These are phyloP conservation scores for Drosophila ustulata DNA, from an alignment of 2,888 invertebrate genomes.

Conservation along the genomic window DNA sequence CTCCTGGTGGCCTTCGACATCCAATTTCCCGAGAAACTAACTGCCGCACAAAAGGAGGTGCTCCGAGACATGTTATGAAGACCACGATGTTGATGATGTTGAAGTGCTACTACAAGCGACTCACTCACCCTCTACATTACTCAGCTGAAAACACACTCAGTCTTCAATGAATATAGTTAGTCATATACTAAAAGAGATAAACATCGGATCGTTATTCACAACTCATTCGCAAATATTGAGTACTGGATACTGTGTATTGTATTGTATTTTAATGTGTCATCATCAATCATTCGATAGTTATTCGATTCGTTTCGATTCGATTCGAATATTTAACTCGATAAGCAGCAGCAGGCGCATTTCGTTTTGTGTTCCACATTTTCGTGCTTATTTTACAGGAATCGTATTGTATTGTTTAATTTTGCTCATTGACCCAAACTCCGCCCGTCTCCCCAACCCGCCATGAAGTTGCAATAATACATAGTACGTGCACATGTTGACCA, in stretches of 20 bases:
- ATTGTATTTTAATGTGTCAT: slow-evolving; percentile 14
- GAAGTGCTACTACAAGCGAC: slow-evolving; percentile 35
- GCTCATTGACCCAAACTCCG: slow-evolving; percentile 26
- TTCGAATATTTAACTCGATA: not conserved
- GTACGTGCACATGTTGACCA: slow-evolving; percentile 63
- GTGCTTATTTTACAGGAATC: slow-evolving; percentile 48
- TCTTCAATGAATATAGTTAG: slow-evolving; percentile 40
- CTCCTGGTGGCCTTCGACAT: slow-evolving; percentile 97
- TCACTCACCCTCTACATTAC: slow-evolving; percentile 25
- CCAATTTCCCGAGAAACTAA: slow-evolving; percentile 94
- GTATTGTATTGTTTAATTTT: slow-evolving; percentile 30
- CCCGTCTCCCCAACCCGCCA: slow-evolving; percentile 16
- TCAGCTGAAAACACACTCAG: slow-evolving; percentile 20
- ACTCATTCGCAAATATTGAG: slow-evolving; percentile 20
- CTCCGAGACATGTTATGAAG: slow-evolving; percentile 93
- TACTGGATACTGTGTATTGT: slow-evolving; percentile 22
- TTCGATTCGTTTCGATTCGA: slow-evolving; percentile 18
- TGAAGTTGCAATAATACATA: slow-evolving; percentile 59
- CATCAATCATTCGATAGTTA: slow-evolving; percentile 52
- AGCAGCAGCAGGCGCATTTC: slow-evolving; percentile 54
- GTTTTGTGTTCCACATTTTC: slow-evolving; percentile 57
- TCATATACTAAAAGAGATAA: slow-evolving; percentile 48
- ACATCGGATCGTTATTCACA: slow-evolving; percentile 30
- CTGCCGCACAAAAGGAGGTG: slow-evolving; percentile 94
- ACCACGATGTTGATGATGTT: slow-evolving; percentile 4